Conservation (phyloP, 2,888 invertebrate genomes). For the Elgonia sp. region DNA sequence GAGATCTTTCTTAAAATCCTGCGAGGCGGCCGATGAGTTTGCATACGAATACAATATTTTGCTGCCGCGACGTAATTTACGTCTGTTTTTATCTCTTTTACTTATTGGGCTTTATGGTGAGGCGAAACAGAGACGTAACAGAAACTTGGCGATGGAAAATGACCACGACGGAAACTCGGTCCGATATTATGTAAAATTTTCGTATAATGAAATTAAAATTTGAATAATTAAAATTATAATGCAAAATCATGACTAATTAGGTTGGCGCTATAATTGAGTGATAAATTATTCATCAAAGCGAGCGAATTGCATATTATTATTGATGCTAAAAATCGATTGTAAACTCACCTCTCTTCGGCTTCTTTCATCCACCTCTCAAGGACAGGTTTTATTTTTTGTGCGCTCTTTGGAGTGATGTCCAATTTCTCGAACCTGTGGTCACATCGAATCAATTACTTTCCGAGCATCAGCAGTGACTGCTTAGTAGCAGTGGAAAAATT, state of each 20-base stretch:
- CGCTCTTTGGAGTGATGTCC: slow-evolving; percentile 99
- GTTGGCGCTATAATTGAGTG: slow-evolving; percentile 23
- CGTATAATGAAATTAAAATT: slow-evolving; percentile 50
- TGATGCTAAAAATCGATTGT: slow-evolving; percentile 59
- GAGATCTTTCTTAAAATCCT: slow-evolving; percentile 46
- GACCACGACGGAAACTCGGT: slow-evolving; percentile 29
- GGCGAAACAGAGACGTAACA: slow-evolving; percentile 34
- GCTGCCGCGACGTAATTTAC: slow-evolving; percentile 45
- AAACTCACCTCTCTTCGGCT: slow-evolving; percentile 96
- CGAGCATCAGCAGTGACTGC: background rate
- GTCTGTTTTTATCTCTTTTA: slow-evolving; percentile 47
- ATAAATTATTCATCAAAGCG: slow-evolving; percentile 48
- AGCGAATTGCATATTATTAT: background rate
- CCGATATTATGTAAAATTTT: slow-evolving; percentile 52
- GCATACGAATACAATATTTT: slow-evolving; percentile 56
- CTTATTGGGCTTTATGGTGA: slow-evolving; percentile 40
- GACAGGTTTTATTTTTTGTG: slow-evolving; percentile 99
- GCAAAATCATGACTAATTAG: slow-evolving; percentile 47
- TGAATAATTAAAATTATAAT: slow-evolving; percentile 47
- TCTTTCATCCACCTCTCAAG: slow-evolving; percentile 99
- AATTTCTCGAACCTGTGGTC: slow-evolving; percentile 97
- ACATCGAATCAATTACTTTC: slow-evolving; percentile 54
- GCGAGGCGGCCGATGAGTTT: slow-evolving; percentile 22
- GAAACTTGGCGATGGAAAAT: slow-evolving; percentile 27
- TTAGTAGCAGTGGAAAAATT: background rate